Evolutionary conservation across 35 echinoderm and acorn worm genomes (phyloP).

Genomic region (Anneissia japonica): DNA sequence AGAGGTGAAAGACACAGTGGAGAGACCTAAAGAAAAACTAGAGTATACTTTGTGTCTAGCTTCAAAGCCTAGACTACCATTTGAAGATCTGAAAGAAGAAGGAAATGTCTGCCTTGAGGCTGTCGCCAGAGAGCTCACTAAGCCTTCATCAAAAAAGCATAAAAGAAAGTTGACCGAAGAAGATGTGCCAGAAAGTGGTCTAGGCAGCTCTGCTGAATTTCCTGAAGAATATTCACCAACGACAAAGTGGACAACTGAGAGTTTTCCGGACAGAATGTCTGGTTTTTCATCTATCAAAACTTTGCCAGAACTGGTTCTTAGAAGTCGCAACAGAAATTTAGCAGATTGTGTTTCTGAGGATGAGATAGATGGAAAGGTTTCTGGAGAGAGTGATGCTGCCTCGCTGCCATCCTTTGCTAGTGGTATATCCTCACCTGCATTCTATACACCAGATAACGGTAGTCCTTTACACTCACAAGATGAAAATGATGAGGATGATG

Average conservation of each 20-base stretch:
- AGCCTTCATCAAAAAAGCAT: not conserved
- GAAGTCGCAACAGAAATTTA: not conserved
- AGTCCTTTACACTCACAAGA: not conserved
- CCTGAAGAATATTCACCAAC: not conserved
- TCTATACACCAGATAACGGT: constrained; percentile 41
- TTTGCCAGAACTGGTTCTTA: not conserved
- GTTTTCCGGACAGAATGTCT: not conserved
- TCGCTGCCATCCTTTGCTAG: not conserved
- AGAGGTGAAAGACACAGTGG: not conserved
- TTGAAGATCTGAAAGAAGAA: not conserved
- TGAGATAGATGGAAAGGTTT: not conserved
- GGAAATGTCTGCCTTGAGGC: not conserved
- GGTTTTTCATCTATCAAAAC: not conserved
- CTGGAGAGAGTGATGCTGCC: not conserved
- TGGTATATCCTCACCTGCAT: constrained; percentile 22
- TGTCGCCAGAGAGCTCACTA: not conserved
- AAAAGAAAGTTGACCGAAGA: not conserved
- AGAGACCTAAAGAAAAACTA: not conserved
- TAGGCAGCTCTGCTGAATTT: not conserved
- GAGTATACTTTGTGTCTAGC: not conserved
- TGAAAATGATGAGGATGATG: not conserved
- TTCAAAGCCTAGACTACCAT: not conserved
- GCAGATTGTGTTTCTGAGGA: not conserved
- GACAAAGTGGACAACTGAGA: not conserved
- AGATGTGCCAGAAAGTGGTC: not conserved